Evolutionary conservation across 2,797 vertebrate genomes (phyloP), one percentile per base, ranked within the genome.

Genomic region (Thripadectes ignobilis): DNA sequence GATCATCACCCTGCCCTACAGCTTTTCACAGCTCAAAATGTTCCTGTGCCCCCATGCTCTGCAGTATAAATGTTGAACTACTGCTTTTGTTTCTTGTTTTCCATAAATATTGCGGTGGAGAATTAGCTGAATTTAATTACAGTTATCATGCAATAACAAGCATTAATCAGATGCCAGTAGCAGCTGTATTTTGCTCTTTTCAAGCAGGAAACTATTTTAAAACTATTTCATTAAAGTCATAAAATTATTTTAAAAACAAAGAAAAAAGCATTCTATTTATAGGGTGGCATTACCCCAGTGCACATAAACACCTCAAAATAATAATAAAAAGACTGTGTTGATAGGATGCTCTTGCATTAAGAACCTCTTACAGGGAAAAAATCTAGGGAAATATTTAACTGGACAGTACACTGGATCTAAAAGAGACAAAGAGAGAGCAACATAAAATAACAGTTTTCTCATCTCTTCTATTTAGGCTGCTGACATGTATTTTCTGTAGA

Each of bases 61-160:
- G 20, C 59, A 61, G 41, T 29, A 29, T 21, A 59, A 79, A 65
- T 48, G 63, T 41, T 79, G 55, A 82, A 55, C 61, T 85, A 63
- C 52, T 88, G 92, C 66, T 95, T 80, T 84, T 93, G 82, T 73
- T 39, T 71, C 79, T 91, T 94, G 87, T 97, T 96, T 95, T 91
- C 91, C 75, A 88, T 89, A 96, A 96, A 95, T 95, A 95, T 85
- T 97, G 73, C 87, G 91, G 51, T 67, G 20, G 46, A 90, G 73
- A 94, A 94, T 94, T 96, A 95, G 81, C 65, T 45, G 85, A 62
- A 94, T 89, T 96, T 96, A 97, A 95, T 96, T 92, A 96, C 85
- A 72, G 83, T 89, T 92, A 83, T 93, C 89, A 76, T 30, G 61
- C 95, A 89, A 95, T 85, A 95, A 69, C 57, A 87, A 95, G 81